These are phyloP conservation scores for Ptychochromis oligacanthus DNA, from an alignment of 2,113 vertebrate genomes.

Conservation along the genomic window DNA sequence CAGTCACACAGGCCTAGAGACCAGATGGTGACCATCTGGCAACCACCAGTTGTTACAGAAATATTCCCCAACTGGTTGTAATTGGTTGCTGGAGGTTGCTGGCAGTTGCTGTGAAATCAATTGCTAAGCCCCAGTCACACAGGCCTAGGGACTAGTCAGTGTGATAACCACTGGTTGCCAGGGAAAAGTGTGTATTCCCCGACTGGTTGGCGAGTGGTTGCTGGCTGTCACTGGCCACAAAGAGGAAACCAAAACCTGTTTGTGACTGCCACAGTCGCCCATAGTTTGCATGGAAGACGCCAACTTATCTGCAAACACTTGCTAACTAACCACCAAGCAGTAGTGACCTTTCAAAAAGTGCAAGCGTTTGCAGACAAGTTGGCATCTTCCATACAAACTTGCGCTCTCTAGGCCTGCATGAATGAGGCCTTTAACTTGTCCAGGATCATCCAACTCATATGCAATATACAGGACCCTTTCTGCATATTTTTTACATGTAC, in stretches of 20 bases:
- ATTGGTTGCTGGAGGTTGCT: background rate
- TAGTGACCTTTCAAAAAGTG: background rate
- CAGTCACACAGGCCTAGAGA: background rate
- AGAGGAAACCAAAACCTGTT: background rate
- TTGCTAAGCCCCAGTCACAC: background rate
- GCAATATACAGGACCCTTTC: background rate
- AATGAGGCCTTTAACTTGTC: background rate
- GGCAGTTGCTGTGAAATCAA: background rate
- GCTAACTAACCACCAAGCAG: background rate
- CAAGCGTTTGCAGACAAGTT: background rate
- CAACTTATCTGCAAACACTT: background rate
- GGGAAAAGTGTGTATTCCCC: background rate
- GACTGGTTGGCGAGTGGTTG: background rate
- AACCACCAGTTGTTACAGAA: background rate
- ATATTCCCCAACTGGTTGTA: background rate
- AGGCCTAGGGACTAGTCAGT: background rate
- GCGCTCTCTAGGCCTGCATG: too few relatives aligned
- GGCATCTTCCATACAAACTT: background rate
- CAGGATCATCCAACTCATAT: background rate
- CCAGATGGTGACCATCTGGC: background rate
- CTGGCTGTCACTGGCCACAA: background rate
- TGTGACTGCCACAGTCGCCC: background rate
- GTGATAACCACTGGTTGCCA: background rate
- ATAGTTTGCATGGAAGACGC: background rate
- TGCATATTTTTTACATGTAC: background rate